phyloP scores from a whole-genome alignment of 2,797 vertebrate genomes.

The Malacoctenus gilli region DNA sequence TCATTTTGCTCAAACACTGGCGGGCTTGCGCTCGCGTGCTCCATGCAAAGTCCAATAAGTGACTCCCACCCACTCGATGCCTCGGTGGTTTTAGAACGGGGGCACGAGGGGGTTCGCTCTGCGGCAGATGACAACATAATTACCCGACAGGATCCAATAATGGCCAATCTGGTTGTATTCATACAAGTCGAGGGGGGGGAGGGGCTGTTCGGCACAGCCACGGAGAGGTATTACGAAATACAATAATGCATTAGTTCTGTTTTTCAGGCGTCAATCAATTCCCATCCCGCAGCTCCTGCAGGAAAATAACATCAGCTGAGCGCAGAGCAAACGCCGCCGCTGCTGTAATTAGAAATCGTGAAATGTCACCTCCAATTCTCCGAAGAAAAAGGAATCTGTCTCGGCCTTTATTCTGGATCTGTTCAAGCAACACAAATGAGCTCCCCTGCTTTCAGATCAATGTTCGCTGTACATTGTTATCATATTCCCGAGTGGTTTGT shows the following conservation, averaged over 20 bases:
- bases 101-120: conserved; percentile 35
- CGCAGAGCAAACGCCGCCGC: conserved; percentile 11
- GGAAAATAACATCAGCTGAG: conserved; percentile 30
- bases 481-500: no score
- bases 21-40: conserved; percentile 41
- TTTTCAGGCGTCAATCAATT: conserved; percentile 52
- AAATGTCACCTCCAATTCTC: conserved; percentile 21
- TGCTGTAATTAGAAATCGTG: conserved; percentile 32
- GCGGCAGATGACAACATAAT: conserved; percentile 53
- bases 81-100: conserved; percentile 36
- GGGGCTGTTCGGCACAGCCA: conserved; percentile 37
- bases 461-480: no score
- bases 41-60: conserved; percentile 52
- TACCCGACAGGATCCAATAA: conserved; percentile 47
- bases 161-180: conserved; percentile 46
- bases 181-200: conserved; percentile 31
- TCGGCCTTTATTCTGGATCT: neutral
- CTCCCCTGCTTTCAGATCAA: no score
- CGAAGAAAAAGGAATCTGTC: conserved; percentile 2
- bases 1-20: conserved; percentile 53
- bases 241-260: conserved; percentile 48
- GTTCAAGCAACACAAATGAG: no score
- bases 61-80: conserved; percentile 46
- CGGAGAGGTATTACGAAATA: conserved; percentile 50
- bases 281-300: conserved; percentile 18